These are phyloP conservation scores for Xiphophorus birchmanni DNA, from an alignment of 2,797 vertebrate species.

Conservation along the genomic window DNA sequence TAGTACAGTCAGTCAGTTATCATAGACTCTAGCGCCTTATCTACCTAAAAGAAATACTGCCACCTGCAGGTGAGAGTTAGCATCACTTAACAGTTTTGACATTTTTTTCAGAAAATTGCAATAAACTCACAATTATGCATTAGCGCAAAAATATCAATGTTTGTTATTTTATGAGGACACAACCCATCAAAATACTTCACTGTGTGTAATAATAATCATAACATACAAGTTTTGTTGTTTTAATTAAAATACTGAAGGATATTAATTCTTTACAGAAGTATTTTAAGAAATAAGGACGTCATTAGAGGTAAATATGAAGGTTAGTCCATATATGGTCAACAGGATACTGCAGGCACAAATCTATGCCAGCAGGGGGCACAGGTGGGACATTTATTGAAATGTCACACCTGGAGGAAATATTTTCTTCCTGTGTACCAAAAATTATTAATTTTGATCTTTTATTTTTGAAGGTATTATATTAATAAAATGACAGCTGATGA, in stretches of 20 bases:
- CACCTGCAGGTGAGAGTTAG: not conserved
- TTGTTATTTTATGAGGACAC: not conserved
- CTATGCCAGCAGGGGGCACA: not conserved
- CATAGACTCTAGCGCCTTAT: not conserved
- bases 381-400: not conserved
- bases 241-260: not conserved
- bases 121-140: not conserved
- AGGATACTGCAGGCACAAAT: not conserved
- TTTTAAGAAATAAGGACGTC: too few relatives aligned
- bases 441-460: not conserved
- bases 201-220: not conserved
- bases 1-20: too few relatives aligned
- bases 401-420: not conserved
- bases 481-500: not conserved
- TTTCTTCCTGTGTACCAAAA: not conserved
- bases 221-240: not conserved
- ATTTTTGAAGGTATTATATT: not conserved
- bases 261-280: not conserved
- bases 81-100: not conserved
- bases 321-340: not conserved
- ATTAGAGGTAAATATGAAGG: not conserved
- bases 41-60: not conserved
- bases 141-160: not conserved
- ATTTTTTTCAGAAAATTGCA: not conserved
- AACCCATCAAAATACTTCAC: not conserved